Conservation (phyloP, 1,140 invertebrate genomes). For the Bombus difficillimus region DNA sequence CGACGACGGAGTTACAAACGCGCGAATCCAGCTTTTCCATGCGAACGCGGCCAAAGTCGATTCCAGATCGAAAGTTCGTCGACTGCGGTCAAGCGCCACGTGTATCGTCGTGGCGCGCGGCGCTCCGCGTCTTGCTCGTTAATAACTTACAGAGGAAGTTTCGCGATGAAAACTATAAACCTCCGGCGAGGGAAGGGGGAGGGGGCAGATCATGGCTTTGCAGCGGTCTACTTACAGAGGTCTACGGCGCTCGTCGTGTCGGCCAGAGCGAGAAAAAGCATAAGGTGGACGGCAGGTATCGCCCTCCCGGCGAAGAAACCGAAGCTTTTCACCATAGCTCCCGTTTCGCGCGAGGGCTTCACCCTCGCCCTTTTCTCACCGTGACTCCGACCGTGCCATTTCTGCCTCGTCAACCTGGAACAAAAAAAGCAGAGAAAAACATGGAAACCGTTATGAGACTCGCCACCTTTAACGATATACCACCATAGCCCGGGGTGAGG, state of each 20-base stretch:
- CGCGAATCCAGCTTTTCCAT: constrained; percentile 23
- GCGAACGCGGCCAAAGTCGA: constrained; percentile 47
- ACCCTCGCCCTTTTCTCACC: constrained; percentile 78
- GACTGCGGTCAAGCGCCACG: constrained; percentile 52
- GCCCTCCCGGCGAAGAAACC: constrained; percentile 74
- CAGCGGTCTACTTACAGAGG: constrained; percentile 75
- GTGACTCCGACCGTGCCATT: constrained; percentile 76
- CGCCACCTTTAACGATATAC: constrained; percentile 32
- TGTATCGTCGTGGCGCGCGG: background rate
- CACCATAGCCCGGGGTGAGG: background rate
- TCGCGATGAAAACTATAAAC: constrained; percentile 37
- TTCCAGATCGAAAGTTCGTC: constrained; percentile 64
- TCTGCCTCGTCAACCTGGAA: constrained; percentile 75
- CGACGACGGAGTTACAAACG: background rate
- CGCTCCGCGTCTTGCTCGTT: constrained; percentile 31
- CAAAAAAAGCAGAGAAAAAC: constrained; percentile 44
- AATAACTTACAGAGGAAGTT: constrained; percentile 63
- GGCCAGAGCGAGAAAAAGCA: constrained; percentile 72
- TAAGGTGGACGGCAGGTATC: constrained; percentile 74
- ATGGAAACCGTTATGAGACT: constrained; percentile 32
- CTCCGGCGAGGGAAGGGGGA: too few relatives aligned
- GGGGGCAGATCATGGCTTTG: constrained; percentile 39
- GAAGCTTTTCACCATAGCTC: constrained; percentile 77
- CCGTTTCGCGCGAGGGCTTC: constrained; percentile 75
- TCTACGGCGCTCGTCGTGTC: constrained; percentile 74